Percentiles rank a stretch among this genome's conserved stretches.
Conservation (phyloP, 2,113 vertebrate species). For the Neopipo cinnamomea region DNA sequence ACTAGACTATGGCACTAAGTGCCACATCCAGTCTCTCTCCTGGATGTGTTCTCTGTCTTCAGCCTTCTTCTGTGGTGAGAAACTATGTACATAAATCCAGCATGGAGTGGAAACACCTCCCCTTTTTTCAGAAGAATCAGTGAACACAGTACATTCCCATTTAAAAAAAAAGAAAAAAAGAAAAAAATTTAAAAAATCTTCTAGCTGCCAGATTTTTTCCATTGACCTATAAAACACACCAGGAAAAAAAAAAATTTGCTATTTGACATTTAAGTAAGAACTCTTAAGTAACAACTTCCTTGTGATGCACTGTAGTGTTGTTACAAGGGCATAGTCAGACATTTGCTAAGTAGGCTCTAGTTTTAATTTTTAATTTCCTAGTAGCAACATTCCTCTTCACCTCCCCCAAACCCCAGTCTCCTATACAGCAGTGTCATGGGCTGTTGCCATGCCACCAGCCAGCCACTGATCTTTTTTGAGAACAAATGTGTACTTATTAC, state of each 20-base stretch:
- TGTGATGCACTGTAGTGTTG: slow-evolving; percentile 7
- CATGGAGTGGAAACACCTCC: neutral
- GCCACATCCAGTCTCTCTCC: too few relatives aligned
- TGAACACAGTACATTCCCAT: neutral
- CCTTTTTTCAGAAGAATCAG: neutral
- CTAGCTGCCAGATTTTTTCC: neutral
- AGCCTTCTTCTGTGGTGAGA: neutral
- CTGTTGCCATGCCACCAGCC: slow-evolving; percentile 54
- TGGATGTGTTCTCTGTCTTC: neutral
- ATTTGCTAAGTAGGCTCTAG: slow-evolving; percentile 34
- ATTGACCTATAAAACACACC: slow-evolving; percentile 15
- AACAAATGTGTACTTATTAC: slow-evolving; percentile 52
- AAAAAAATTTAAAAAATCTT: neutral
- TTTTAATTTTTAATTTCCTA: slow-evolving; percentile 64
- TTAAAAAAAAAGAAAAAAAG: neutral
- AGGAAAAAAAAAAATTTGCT: neutral
- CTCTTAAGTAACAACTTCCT: too few relatives aligned
- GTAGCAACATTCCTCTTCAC: slow-evolving; percentile 33
- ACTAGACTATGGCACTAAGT: too few relatives aligned
- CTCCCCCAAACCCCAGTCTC: slow-evolving; percentile 27
- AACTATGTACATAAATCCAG: neutral
- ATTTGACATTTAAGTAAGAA: slow-evolving; percentile 38
- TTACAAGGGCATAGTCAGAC: slow-evolving; percentile 33
- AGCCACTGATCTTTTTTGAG: slow-evolving; percentile 59
- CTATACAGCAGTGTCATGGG: slow-evolving; percentile 25